Evolutionary conservation across 2,888 invertebrate species (phyloP), one percentile per base, ranked within the genome.

Genomic region (Gortyna flavago): DNA sequence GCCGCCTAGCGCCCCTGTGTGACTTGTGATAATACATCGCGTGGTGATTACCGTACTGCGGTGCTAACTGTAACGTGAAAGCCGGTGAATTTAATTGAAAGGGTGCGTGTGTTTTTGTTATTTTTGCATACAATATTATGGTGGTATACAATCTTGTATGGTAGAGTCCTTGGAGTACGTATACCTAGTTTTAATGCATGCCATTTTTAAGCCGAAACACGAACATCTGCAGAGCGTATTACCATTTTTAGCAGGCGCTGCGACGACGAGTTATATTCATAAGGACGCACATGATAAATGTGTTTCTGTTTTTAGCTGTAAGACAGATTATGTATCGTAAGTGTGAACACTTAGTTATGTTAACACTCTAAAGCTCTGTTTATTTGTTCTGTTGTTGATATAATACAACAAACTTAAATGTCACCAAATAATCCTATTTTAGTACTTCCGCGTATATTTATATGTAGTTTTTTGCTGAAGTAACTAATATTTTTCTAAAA

Each of bases 41-140:
- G 95, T 95, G 93, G 67, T 92, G 84, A 70, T 91, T 91, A 80
- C 91, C 91, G 89, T 87, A 80, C 59, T 69, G 21, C 57, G 57
- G 59, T 69, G n/a, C 78, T 84, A 86, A 85, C 87, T 89, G 87
- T 90, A 83, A 78, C 87, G 88, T 90, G 91, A 89, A 88, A 89
- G 89, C 89, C 79, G 87, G 90, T 91, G 91, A 86, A 90, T 90
- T 86, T 81, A 76, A 74, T 85, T 87, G 81, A 78, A 91, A 86
- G 93, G 95, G 96, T 96, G 93, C 93, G 95, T 91, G 91, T 90
- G 90, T 90, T 92, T 92, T 93, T 89, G 78, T 87, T 89, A 87
- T 85, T 86, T 88, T 88, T 87, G 77, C 44, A 67, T 80, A 75
- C 79, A 73, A 74, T 82, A 74, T 75, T 77, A 83, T 59, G 79